Evolutionary conservation across 2,113 vertebrate genomes (phyloP).

Genomic region (Peromyscus polionotus): DNA sequence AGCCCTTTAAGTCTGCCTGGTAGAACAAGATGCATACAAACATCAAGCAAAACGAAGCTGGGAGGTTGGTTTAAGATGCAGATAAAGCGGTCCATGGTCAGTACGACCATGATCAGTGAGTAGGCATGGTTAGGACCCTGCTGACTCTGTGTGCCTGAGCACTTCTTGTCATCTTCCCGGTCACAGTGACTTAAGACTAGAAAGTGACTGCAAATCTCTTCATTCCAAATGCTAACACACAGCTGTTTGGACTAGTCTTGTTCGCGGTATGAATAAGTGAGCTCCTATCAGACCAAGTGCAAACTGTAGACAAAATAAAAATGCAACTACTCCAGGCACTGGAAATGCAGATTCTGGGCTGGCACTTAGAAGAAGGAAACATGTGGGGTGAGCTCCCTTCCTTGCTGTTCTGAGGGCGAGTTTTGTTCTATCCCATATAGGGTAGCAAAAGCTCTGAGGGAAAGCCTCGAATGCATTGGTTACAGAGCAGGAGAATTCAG

Average conservation of each 20-base stretch:
- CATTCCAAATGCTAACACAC: neutral
- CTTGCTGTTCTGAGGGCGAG: neutral
- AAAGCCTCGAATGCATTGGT: neutral
- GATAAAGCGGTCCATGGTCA: neutral
- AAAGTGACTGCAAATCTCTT: neutral
- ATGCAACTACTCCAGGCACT: neutral
- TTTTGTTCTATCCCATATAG: neutral
- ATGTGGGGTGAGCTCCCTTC: neutral
- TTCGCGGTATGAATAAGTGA: neutral
- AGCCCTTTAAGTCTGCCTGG: neutral
- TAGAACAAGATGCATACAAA: constrained; percentile 33
- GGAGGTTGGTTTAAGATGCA: neutral
- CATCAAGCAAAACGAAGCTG: neutral
- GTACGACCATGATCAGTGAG: neutral
- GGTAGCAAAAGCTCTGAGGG: neutral
- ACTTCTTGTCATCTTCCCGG: neutral
- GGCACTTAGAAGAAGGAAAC: neutral
- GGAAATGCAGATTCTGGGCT: neutral
- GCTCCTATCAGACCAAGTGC: neutral
- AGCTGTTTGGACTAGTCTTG: neutral
- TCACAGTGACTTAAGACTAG: neutral
- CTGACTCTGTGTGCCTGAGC: neutral
- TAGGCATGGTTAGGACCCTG: neutral
- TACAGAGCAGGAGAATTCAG: neutral
- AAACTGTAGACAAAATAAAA: constrained; percentile 31